Base-by-base conservation (phyloP, 2,888 invertebrate species). In the Standfussiana lucernea region DNA sequence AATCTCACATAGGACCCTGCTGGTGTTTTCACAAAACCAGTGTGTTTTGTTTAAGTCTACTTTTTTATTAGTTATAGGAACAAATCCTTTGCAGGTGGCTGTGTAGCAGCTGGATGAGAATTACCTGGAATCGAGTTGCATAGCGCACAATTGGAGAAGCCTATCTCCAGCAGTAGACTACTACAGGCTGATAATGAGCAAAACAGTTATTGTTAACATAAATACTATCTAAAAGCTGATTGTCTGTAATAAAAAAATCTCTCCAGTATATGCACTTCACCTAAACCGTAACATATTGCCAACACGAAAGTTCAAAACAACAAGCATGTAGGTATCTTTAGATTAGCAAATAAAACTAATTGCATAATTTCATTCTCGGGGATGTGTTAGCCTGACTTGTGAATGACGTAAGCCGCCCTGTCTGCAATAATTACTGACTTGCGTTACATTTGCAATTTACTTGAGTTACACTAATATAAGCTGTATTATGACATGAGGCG, bases 341-440 rank as follows among this genome's bases (percentile, higher is more conserved):
- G 53, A 75, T 81, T 81, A 72, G 66, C 21, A 73, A 70, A 86
- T 84, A 71, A 82, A 77, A 79, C 74, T 71, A 77, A 85, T 82
- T 84, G 45, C 75, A 68, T 76, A 83, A 84, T 84, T 86, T 68
- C 79, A 77, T 73, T 84, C 72, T 81, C 75, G 68, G 72, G 73
- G 53, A 80, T 82, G 69, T 82, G 71, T 71, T 69, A 37, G 64
- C 28, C 73, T 47, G 56, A 28, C 79, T 76, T 72, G 21, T 74
- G 69, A 83, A 13, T 75, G 72, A 83, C 83, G 77, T 75, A 80
- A 80, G 56, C 69, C 6, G 67, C 50, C 72, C 59, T 40, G 79
- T 75, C 53, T 75, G 80, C 75, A 83, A 83, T 78, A 70, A 79
- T 83, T 86, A 80, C 75, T 86, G 56, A 71, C 53, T 70, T 77